Base-by-base conservation (phyloP, 2,797 vertebrate species). In the Nannoperca australis region DNA sequence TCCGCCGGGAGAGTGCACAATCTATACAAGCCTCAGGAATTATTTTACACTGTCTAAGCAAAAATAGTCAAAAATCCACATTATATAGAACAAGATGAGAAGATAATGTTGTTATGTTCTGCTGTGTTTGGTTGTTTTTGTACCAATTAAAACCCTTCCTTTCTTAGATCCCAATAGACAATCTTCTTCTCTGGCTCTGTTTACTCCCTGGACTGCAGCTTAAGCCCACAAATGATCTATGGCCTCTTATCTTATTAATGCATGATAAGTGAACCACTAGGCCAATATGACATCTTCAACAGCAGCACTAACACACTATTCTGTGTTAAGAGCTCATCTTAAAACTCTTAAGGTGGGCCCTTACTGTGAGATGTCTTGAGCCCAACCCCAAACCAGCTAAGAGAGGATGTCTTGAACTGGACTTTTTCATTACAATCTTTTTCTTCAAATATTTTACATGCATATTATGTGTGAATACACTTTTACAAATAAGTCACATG, bases 41-140 rank as follows among this genome's bases (percentile, higher is more conserved):
- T 96, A 87, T 94, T 95, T 96, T 96, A 95, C 95, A 95, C 94
- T 77, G 92, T 87, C 94, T 96, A 96, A 96, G 95, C 95, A 95
- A 94, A 96, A 95, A 89, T 70, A 82, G 87, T 75, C 75, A 88
- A 91, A 92, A 93, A 86, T 90, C 83, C 63, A 82, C 84, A 88
- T 89, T 85, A 92, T 88, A 74, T 34, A 67, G 82, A 32, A 87
- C 73, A 87, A 90, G 80, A 90, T 88, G 81, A 85, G 83, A 73
- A 36, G 63, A 81, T 93, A 94, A 95, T 75, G 76, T 80, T 78
- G 73, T 95, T 91, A 91, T 71, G 59, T 84, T 89, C 67, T 92
- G 83, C 90, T 93, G 85, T 91, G 88, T 93, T 93, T 86, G 78
- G 91, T 87, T 91, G 81, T 92, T 94, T 92, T 85, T 85, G 62